These are phyloP conservation scores for Drosophila dives DNA, from an alignment of 2,888 invertebrate species.

Conservation along the genomic window DNA sequence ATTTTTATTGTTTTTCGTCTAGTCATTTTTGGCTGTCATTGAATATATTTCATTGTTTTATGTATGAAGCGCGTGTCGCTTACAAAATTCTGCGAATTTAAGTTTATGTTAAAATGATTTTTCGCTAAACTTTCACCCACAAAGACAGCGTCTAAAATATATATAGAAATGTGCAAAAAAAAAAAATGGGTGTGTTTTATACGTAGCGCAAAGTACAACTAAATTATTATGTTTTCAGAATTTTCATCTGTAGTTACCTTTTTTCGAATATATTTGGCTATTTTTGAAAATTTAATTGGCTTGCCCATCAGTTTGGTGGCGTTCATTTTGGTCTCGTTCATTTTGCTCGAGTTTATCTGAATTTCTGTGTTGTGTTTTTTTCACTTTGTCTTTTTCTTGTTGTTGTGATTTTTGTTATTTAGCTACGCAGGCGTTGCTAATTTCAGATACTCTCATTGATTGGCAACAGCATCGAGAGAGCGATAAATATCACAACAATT, in stretches of 20 bases:
- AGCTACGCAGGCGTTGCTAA: constrained; percentile 59
- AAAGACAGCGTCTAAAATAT: constrained; percentile 8
- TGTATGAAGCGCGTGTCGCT: constrained; percentile 51
- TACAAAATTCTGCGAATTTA: constrained; percentile 52
- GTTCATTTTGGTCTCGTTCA: constrained; percentile 63
- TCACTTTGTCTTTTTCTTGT: constrained; percentile 11
- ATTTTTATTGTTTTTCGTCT: constrained; percentile 6
- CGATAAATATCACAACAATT: constrained; percentile 19
- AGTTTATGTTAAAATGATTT: constrained; percentile 8
- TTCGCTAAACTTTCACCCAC: constrained; percentile 61
- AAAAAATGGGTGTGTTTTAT: constrained; percentile 4
- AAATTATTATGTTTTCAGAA: constrained; percentile 5
- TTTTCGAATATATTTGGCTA: constrained; percentile 84
- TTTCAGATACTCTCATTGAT: constrained; percentile 58
- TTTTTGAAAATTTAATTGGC: constrained; percentile 83
- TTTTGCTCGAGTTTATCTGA: constrained; percentile 50
- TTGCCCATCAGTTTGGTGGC: constrained; percentile 81
- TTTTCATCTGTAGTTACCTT: constrained; percentile 79
- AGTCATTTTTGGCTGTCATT: constrained; percentile 71
- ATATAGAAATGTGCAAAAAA: not conserved
- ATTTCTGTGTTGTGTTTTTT: constrained; percentile 15
- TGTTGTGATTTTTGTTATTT: not conserved
- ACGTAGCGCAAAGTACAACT: constrained; percentile 29
- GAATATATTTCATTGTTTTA: constrained; percentile 48
- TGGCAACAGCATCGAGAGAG: constrained; percentile 43